Evolutionary conservation across 2,113 vertebrate genomes (phyloP), one percentile per base, ranked within the genome.

Genomic region (Proterorhinus semilunaris): DNA sequence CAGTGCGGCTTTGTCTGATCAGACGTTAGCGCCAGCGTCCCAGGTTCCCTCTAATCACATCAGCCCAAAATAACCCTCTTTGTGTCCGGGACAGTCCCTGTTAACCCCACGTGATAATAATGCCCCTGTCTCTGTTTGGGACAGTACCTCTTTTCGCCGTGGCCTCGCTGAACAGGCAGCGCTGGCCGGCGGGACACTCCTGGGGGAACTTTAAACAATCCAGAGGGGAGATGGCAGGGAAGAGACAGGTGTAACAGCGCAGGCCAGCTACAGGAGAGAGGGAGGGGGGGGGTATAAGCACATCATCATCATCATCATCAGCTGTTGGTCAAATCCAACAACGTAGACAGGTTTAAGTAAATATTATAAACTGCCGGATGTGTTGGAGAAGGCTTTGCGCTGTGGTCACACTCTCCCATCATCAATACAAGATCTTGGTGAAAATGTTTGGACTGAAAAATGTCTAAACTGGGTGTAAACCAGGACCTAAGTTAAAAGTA

Each of bases 181-280:
- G 89, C 76, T 93, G 90, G 0, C 87, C 89, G 0, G 70, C 78
- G 0, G 90, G 78, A 67, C 93, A 95, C 49, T 86, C 81, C 58
- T 87, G 86, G 4, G 88, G 80, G 57, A 92, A 92, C 79, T 84
- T 86, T 2, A 92, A 61, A 68, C 93, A 95, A 76, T 93, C 90
- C 83, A 93, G 44, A 3, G 91, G 91, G 47, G 92, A 89, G 67
- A 94, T 78, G 59, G 90, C 78, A 0, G 93, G 92, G 53, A 93
- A 93, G 42, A 92, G 47, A 47, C 93, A 95, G 0, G 86, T 92
- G 84, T 90, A 94, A 66, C 94, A 95, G 27, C 0, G 62, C 82
- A 94, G 73, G 62, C 85, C 55, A 2, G 68, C 93, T 94, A 55
- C 53, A 11, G 77, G 57, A 65, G 57, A 0, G 3, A 55, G 6